Percentiles rank a stretch among this genome's conserved stretches.
Conservation (phyloP, 2,888 invertebrate species). For the Agrotis clavis region DNA sequence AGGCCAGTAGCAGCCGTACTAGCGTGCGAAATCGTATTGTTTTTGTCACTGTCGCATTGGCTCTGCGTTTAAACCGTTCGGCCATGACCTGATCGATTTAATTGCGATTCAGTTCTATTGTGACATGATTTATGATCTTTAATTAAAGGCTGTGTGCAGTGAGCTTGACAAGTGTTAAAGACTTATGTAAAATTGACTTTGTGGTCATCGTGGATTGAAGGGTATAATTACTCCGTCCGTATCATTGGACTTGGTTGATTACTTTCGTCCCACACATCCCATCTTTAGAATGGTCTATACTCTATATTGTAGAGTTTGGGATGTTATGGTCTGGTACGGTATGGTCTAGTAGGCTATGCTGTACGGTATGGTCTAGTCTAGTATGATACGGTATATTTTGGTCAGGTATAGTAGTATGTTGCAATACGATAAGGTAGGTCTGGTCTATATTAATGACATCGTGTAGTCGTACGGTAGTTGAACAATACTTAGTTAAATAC, state of each 20-base stretch:
- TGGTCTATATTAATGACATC: too few species aligned
- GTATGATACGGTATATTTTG: too few species aligned
- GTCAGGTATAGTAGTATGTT: too few species aligned
- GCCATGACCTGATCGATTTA: slow-evolving; percentile 45
- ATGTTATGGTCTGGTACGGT: background rate
- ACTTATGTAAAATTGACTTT: background rate
- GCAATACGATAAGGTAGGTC: too few species aligned
- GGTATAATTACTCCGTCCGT: background rate
- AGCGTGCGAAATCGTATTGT: slow-evolving; percentile 36
- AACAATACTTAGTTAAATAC: too few species aligned
- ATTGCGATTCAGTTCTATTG: slow-evolving; percentile 42
- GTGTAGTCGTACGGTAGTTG: too few species aligned
- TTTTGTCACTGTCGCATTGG: slow-evolving; percentile 18
- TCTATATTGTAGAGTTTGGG: too few species aligned
- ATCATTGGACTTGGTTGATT: background rate
- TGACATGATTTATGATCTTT: slow-evolving; percentile 39
- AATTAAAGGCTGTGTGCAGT: slow-evolving; percentile 21
- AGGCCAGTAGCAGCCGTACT: slow-evolving; percentile 27
- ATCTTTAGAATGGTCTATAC: too few species aligned
- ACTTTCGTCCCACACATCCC: too few species aligned
- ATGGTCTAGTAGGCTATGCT: background rate
- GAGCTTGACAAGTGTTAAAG: slow-evolving; percentile 4
- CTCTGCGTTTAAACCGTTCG: slow-evolving; percentile 4
- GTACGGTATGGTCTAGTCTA: too few species aligned
- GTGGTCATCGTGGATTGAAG: background rate